These are phyloP conservation scores for Pelagia noctiluca DNA, from an alignment of 30 jellyfish, hydroid and myxozoan genomes.

Conservation along the genomic window DNA sequence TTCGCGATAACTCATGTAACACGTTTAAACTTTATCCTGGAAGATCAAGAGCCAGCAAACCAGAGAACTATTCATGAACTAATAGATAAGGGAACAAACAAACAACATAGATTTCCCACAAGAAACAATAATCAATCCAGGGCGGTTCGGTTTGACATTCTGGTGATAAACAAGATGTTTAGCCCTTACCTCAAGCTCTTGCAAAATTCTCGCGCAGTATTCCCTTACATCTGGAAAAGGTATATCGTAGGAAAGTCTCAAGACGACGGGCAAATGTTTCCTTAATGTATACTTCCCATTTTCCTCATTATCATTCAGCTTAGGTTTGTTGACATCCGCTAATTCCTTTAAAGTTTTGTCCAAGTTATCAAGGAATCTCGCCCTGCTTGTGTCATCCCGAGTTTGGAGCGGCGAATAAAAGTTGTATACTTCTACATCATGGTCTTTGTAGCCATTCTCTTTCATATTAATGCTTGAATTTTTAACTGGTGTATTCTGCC, in stretches of 20 bases:
- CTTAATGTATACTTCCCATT: slow-evolving; percentile 39
- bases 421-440: slow-evolving; percentile 58
- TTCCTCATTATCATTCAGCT: slow-evolving; percentile 48
- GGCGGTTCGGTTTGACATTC: too few relatives aligned
- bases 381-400: slow-evolving; percentile 78
- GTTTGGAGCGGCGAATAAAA: slow-evolving; percentile 89
- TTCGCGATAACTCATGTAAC: too few relatives aligned
- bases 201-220: slow-evolving; percentile 80
- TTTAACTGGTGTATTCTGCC: background rate
- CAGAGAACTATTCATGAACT: too few relatives aligned
- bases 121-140: too few relatives aligned
- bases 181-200: slow-evolving; percentile 89
- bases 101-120: too few relatives aligned
- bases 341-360: slow-evolving; percentile 76
- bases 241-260: slow-evolving; percentile 89
- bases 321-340: slow-evolving; percentile 64
- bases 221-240: slow-evolving; percentile 97
- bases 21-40: too few relatives aligned
- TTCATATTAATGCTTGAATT: slow-evolving; percentile 72
- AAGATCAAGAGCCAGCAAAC: too few relatives aligned
- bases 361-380: slow-evolving; percentile 83
- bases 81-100: too few relatives aligned
- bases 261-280: slow-evolving; percentile 72
- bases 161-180: background rate
- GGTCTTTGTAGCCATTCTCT: slow-evolving; percentile 70